Evolutionary conservation across 2,888 invertebrate genomes (phyloP), one percentile per base, ranked within the genome.

Genomic region (Crossocerus cetratus): DNA sequence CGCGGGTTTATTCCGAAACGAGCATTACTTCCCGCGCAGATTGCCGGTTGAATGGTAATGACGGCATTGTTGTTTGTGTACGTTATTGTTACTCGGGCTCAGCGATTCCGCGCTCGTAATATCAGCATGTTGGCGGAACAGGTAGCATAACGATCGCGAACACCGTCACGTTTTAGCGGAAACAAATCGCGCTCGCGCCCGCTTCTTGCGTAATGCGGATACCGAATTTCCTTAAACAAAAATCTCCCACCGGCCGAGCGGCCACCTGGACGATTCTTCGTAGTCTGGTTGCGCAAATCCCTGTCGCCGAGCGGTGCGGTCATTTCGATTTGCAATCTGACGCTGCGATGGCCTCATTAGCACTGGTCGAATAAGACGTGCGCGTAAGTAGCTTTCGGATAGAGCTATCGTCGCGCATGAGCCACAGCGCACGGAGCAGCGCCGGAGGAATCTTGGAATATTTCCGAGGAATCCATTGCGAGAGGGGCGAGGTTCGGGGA

Each of bases 41-140:
- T 45, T 49, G 44, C 8, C 13, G 44, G 22, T 3, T 42, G 61
- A 16, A 54, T 53, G 18, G 54, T 49, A 14, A 23, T 18, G 18
- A 44, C 54, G 57, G 42, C 58, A 43, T 65, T 49, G 53, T 60
- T 43, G 57, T 43, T 49, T 49, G 53, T 56, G 43, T 14, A 11
- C 22, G 20, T 57, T 75, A 69, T 83, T 85, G 66, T 68, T 74
- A 79, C 83, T 32, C 32, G 55, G 77, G 72, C 76, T 86, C 83
- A 79, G 81, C 84, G 77, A 69, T 61, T 78, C 76, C 78, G 73
- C 68, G 70, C 72, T 68, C 73, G 74, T 71, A 78, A 77, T 72
- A 77, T 74, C 72, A 77, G 71, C 81, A 72, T 44, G 72, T 69
- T 67, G 67, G 68, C 69, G n/a, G 53, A 58, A 67, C 74, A 56